Evolutionary conservation across 2,797 vertebrate species (phyloP).

Genomic region (Hydrolagus colliei): DNA sequence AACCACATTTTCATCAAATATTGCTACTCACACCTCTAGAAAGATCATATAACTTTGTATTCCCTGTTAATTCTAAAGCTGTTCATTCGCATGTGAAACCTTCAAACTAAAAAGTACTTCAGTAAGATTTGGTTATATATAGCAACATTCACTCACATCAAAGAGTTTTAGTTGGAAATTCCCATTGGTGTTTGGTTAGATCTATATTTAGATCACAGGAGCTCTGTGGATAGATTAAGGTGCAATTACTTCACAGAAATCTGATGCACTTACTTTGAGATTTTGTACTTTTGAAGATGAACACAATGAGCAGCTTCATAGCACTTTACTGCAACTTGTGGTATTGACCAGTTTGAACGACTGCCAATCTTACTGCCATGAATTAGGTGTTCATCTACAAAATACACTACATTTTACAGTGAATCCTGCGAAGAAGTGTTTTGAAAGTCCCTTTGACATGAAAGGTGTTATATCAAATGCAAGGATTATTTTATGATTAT

Average conservation of each 20-base stretch:
- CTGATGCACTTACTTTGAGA: neutral
- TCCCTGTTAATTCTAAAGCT: neutral
- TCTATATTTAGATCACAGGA: neutral
- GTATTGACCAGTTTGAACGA: neutral
- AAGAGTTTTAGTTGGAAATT: constrained; percentile 12
- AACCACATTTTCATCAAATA: neutral
- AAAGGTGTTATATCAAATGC: too few relatives aligned
- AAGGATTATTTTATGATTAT: too few relatives aligned
- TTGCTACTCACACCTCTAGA: neutral
- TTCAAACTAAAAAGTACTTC: constrained; percentile 22
- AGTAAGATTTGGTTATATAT: neutral
- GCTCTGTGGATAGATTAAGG: neutral
- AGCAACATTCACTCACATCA: neutral
- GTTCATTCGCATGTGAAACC: neutral
- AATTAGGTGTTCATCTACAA: neutral
- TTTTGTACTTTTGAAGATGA: neutral
- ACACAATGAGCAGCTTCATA: neutral
- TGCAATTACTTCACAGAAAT: constrained; percentile 1
- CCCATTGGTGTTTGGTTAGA: constrained; percentile 5
- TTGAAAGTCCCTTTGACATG: too few relatives aligned
- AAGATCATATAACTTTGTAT: neutral
- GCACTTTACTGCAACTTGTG: neutral
- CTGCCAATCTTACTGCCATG: neutral
- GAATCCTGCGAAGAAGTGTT: too few relatives aligned
- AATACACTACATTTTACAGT: too few relatives aligned